A percentile compares a stretch with the other conserved stretches of the same genome.
phyloP scores from a whole-genome alignment of 2,113 vertebrate genomes.

The Stictonetta naevosa region DNA sequence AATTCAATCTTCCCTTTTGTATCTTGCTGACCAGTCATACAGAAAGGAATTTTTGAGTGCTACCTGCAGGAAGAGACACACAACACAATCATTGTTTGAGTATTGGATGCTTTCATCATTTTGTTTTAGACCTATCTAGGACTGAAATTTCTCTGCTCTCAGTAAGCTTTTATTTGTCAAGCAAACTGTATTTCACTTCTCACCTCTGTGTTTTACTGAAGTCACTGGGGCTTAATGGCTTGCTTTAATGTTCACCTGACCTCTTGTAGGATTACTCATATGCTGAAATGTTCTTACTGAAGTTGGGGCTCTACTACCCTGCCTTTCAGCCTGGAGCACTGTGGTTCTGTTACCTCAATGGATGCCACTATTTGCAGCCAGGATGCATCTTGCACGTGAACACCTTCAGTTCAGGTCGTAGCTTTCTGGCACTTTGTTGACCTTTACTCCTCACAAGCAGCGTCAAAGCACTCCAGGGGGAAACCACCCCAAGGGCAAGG shows the following conservation, averaged over 20 bases:
- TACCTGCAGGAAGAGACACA: background rate
- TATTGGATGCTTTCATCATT: background rate
- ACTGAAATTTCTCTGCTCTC: background rate
- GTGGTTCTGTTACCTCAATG: background rate
- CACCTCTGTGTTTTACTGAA: background rate
- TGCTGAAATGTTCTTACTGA: background rate
- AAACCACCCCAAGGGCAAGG: background rate
- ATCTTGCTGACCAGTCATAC: background rate
- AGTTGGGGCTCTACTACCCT: background rate
- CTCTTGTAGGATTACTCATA: background rate
- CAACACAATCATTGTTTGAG: background rate
- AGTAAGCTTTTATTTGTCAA: background rate
- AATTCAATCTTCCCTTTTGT: background rate
- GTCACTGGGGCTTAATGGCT: background rate
- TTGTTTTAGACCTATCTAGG: background rate
- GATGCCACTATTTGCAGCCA: background rate
- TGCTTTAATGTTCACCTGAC: background rate
- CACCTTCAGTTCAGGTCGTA: background rate
- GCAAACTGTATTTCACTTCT: background rate
- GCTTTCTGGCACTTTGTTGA: background rate
- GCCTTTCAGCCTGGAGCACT: background rate
- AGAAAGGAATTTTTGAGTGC: background rate
- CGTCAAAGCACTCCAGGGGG: background rate
- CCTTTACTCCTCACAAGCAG: background rate
- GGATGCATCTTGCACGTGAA: background rate